These are phyloP conservation scores for Lacerta bilineata DNA, from an alignment of 2,797 vertebrate species.

Conservation along the genomic window DNA sequence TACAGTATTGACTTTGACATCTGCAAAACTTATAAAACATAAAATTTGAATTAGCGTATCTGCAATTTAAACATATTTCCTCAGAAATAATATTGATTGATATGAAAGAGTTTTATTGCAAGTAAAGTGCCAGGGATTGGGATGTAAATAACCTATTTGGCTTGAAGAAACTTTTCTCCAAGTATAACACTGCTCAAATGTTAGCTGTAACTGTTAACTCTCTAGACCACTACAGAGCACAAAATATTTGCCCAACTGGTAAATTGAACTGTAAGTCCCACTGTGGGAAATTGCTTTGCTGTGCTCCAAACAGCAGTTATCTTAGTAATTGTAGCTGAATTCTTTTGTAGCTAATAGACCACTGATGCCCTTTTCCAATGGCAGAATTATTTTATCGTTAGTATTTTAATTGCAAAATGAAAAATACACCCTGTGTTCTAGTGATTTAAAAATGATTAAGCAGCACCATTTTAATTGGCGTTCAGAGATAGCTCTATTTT, in stretches of 20 bases:
- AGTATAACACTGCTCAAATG: slow-evolving; percentile 77
- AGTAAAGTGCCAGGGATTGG: slow-evolving; percentile 11
- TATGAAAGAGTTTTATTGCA: slow-evolving; percentile 22
- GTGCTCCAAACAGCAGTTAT: slow-evolving; percentile 86
- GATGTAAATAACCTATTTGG: slow-evolving; percentile 73
- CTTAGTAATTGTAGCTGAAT: slow-evolving; percentile 85
- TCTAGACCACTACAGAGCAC: slow-evolving; percentile 82
- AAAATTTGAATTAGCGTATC: slow-evolving; percentile 10
- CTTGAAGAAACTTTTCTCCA: slow-evolving; percentile 80
- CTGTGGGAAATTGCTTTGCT: slow-evolving; percentile 88
- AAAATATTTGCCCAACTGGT: slow-evolving; percentile 87
- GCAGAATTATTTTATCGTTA: slow-evolving; percentile 75
- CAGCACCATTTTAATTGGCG: slow-evolving; percentile 77
- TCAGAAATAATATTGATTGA: neutral
- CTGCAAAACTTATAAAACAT: slow-evolving; percentile 36
- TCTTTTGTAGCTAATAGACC: slow-evolving; percentile 84
- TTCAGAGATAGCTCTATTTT: slow-evolving; percentile 56
- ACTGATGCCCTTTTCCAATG: slow-evolving; percentile 75
- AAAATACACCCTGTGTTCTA: slow-evolving; percentile 41
- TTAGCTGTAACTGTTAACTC: slow-evolving; percentile 85
- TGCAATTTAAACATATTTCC: neutral
- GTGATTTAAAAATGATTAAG: slow-evolving; percentile 53
- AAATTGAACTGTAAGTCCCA: slow-evolving; percentile 88
- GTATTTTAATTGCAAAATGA: slow-evolving; percentile 73
- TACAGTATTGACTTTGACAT: slow-evolving; percentile 30